A percentile compares a stretch with the other conserved stretches of the same genome.
Evolutionary conservation across 1,140 invertebrate species (phyloP).

Genomic region (Microplitis mediator): DNA sequence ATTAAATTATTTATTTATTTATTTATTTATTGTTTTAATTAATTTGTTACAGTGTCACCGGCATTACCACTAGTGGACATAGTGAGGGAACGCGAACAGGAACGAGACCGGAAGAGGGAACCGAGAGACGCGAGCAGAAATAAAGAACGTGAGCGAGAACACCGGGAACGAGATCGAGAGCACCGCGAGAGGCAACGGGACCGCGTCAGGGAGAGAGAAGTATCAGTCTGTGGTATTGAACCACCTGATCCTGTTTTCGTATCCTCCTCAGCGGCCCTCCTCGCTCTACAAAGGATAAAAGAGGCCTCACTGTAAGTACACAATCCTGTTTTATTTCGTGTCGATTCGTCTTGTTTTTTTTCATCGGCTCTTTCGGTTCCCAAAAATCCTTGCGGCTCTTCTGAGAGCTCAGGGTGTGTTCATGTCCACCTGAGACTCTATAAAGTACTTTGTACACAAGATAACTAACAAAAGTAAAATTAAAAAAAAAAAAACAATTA

Average conservation of each 20-base stretch:
- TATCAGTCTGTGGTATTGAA: constrained; percentile 55
- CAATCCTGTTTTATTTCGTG: constrained; percentile 14
- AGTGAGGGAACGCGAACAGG: constrained; percentile 35
- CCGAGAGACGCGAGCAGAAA: constrained; percentile 16
- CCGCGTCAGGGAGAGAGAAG: constrained; percentile 49
- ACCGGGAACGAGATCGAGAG: constrained; percentile 32
- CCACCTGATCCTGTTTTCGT: constrained; percentile 56
- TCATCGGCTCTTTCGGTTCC: too few relatives aligned
- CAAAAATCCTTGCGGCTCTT: too few relatives aligned
- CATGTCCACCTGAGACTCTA: too few relatives aligned
- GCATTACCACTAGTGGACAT: constrained; percentile 39
- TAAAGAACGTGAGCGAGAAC: constrained; percentile 42
- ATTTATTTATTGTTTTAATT: constrained; percentile 11
- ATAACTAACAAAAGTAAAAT: background rate
- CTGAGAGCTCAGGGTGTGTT: too few relatives aligned
- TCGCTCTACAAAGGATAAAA: constrained; percentile 65
- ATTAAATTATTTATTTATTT: background rate
- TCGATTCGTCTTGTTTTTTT: too few relatives aligned
- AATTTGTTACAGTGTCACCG: constrained; percentile 38
- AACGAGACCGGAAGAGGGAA: constrained; percentile 43
- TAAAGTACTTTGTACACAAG: background rate
- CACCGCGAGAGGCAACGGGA: constrained; percentile 49
- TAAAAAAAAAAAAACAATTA: constrained; percentile 7
- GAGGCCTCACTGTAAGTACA: constrained; percentile 64
- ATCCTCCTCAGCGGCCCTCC: constrained; percentile 60